Base-by-base conservation (phyloP, 2,113 vertebrate genomes). In the Athene noctua region DNA sequence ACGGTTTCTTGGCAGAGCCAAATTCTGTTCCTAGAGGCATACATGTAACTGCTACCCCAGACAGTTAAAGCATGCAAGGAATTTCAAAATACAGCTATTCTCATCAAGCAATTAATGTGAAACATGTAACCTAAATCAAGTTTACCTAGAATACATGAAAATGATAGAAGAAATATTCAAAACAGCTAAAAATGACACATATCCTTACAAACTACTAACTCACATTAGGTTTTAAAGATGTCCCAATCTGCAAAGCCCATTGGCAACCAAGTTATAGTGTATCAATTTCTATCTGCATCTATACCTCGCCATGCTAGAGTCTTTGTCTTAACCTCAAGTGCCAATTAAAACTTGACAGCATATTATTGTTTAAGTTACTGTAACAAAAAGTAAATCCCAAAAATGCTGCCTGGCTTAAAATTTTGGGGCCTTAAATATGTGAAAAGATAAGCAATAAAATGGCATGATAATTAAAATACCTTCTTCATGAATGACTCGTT, bases 401-500 rank as follows among this genome's bases (percentile, higher is more conserved):
- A 79, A 57, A 36, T 32, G 4, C 11, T 80, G 3, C 15, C n/a
- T 73, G 9, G 4, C 16, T 73, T 15, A 91, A 85, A 61, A 42
- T 34, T 32, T 38, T 36, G 3, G 30, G 19, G 9, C 7, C 34
- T 66, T 66, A 62, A 58, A 34, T 46, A 67, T 3, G 5, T 63
- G 21, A 34, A n/a, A 90, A 70, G 34, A 49, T 29, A 91, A 82
- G 15, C 80, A 73, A 51, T 23, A 40, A 59, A 84, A 40, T 34
- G 3, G 13, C 32, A 42, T 6, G 15, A 44, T 11, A 16, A 49
- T 54, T n/a, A 44, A 72, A 87, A 73, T 95, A 98, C 98, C 98
- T 98, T 98, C 97, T 96, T 97, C 94, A 27, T 92, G 97, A 78
- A 97, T 96, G 46, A 97, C 72, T 90, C 87, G 92, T 92, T 97